Evolutionary conservation across 2,113 vertebrate genomes (phyloP).

Genomic region (Callaeas wilsoni): DNA sequence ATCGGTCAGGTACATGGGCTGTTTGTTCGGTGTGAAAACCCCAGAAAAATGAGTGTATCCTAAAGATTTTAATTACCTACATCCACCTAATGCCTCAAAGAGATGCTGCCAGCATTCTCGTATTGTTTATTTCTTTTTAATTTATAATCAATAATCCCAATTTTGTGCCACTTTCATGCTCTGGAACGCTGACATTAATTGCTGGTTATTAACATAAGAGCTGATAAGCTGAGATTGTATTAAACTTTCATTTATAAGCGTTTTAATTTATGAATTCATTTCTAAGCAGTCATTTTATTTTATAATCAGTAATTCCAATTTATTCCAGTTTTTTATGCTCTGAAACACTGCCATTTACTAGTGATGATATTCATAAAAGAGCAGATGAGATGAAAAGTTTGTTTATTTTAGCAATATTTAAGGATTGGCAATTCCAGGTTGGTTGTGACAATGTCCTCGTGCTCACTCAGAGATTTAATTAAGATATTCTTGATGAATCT

Average conservation of each 20-base stretch:
- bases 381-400: not conserved
- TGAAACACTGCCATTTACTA: not conserved
- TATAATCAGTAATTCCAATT: not conserved
- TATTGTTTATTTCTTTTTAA: not conserved
- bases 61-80: not conserved
- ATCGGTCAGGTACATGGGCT: slow-evolving; percentile 75
- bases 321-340: not conserved
- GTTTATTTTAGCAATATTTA: not conserved
- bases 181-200: not conserved
- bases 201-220: not conserved
- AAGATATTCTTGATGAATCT: not conserved
- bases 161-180: not conserved
- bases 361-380: not conserved
- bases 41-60: not conserved
- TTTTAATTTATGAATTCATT: not conserved
- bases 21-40: not conserved
- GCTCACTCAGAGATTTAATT: not conserved
- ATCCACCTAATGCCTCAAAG: not conserved
- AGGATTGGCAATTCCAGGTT: not conserved
- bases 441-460: not conserved
- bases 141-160: not conserved
- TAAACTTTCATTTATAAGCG: not conserved
- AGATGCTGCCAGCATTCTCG: not conserved
- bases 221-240: not conserved
- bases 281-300: not conserved